phyloP scores from a whole-genome alignment of 2,888 invertebrate species.

The Branchipolynoe longqiensis region DNA sequence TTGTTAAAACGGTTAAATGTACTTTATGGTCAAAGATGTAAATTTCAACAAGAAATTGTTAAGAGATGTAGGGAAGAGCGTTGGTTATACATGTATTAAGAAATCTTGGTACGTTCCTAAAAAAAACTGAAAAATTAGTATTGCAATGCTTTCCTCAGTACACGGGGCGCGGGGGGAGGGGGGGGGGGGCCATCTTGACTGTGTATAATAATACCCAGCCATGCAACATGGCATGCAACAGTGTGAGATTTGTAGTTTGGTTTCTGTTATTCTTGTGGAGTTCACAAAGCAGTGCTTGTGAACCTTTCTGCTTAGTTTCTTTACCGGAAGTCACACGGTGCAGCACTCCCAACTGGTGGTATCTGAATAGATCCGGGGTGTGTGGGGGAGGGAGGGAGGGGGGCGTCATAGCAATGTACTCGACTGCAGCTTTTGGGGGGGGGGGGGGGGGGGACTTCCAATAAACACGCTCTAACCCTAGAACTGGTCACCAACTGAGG shows the following conservation, averaged over 20 bases:
- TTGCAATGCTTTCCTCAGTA: neutral
- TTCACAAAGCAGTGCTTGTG: neutral
- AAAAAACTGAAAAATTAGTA: constrained; percentile 36
- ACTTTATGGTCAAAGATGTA: constrained; percentile 41
- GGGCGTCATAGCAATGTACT: neutral
- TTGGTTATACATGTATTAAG: constrained; percentile 43
- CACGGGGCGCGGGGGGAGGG: neutral
- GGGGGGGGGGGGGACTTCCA: too few species aligned
- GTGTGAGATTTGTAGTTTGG: neutral
- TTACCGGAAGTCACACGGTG: neutral
- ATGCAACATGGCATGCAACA: neutral
- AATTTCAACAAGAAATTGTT: constrained; percentile 54
- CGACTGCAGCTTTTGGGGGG: neutral
- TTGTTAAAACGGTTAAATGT: constrained; percentile 51
- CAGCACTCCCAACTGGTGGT: neutral
- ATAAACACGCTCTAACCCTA: neutral
- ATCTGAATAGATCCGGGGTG: constrained; percentile 16
- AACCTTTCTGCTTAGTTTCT: neutral
- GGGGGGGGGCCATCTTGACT: too few species aligned
- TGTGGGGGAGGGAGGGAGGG: too few species aligned
- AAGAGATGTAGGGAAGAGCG: constrained; percentile 46
- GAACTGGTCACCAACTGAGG: neutral
- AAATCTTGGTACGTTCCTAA: constrained; percentile 14
- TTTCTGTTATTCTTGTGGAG: too few species aligned
- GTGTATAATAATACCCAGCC: too few species aligned